These are phyloP conservation scores for Pampus argenteus DNA, from an alignment of 2,797 vertebrate species.

Conservation along the genomic window DNA sequence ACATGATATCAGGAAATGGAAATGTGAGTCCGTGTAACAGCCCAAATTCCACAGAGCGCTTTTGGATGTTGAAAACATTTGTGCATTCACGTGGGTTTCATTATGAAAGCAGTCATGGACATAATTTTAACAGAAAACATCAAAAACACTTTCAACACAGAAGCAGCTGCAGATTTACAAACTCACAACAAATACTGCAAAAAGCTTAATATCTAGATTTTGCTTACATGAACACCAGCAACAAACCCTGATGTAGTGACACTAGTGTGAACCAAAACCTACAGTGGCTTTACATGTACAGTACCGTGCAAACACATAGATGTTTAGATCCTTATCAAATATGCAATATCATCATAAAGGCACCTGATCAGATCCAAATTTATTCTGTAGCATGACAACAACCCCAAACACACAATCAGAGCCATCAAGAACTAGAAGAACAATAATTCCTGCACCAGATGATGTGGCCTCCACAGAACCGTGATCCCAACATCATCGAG, in stretches of 20 bases:
- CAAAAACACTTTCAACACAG: slow-evolving; percentile 18
- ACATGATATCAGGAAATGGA: neutral
- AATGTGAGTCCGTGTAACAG: neutral
- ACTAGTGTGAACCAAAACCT: neutral
- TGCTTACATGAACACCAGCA: neutral
- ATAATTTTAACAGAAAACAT: slow-evolving; percentile 39
- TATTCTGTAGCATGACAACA: no score
- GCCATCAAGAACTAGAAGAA: no score
- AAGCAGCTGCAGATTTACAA: slow-evolving; percentile 10
- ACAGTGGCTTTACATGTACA: neutral
- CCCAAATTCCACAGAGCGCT: slow-evolving; percentile 8
- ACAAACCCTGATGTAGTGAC: neutral
- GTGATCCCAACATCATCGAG: no score
- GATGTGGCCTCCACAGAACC: no score
- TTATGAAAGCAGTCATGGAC: slow-evolving; percentile 23
- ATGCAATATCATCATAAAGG: no score
- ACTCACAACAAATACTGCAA: slow-evolving; percentile 29
- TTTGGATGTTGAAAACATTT: slow-evolving; percentile 16
- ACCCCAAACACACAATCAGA: no score
- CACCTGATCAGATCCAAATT: no score
- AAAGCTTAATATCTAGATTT: slow-evolving; percentile 8
- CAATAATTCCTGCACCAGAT: no score
- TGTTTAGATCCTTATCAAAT: no score
- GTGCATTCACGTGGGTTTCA: slow-evolving; percentile 35
- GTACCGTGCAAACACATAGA: neutral